A percentile compares a stretch with the other conserved stretches of the same genome.
Evolutionary conservation across 2,888 invertebrate species (phyloP).

Genomic region (Octonoba sinensis): DNA sequence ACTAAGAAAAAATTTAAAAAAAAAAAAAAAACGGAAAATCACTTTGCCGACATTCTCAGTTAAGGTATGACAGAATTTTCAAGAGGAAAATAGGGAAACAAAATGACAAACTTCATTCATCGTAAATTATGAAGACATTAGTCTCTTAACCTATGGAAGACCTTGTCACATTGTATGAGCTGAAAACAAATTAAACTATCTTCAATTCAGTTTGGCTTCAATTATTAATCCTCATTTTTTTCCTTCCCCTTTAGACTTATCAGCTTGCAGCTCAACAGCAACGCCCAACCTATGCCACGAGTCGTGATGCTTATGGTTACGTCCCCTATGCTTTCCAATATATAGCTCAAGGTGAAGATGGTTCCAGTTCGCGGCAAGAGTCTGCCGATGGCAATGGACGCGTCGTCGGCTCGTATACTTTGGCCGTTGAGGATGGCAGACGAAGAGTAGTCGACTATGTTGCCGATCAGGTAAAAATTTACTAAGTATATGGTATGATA

Average conservation of each 20-base stretch:
- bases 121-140: no score
- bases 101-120: no score
- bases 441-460: constrained; percentile 60
- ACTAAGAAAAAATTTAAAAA: no score
- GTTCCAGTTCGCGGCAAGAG: constrained; percentile 61
- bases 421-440: constrained; percentile 60
- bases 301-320: constrained; percentile 38
- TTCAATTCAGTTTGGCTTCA: not conserved
- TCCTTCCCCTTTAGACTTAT: constrained; percentile 14
- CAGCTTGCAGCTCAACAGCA: constrained; percentile 55
- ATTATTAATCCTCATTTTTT: not conserved
- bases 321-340: constrained; percentile 62
- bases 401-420: constrained; percentile 61
- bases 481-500: not conserved
- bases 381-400: constrained; percentile 50
- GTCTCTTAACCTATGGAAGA: no score
- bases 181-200: no score
- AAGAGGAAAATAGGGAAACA: no score
- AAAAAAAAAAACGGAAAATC: no score
- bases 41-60: no score
- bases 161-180: no score
- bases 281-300: constrained; percentile 37
- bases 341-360: constrained; percentile 59
- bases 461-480: constrained; percentile 42
- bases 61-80: no score